phyloP scores from a whole-genome alignment of 1,140 invertebrate genomes.

The Drosophila pectinifera region DNA sequence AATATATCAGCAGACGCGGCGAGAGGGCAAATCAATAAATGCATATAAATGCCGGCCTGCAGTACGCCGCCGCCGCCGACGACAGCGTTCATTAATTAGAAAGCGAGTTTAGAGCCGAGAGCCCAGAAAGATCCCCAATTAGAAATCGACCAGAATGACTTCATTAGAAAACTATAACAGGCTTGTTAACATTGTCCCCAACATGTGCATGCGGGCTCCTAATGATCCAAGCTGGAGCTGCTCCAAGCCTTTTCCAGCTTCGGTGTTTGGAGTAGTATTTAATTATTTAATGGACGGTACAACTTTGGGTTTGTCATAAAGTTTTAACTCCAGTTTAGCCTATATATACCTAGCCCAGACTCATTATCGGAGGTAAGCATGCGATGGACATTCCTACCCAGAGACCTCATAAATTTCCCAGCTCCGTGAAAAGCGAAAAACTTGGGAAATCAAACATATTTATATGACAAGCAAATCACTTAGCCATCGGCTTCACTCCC shows the following conservation, averaged over 20 bases:
- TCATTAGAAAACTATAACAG: conserved; percentile 82
- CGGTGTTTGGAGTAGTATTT: conserved; percentile 48
- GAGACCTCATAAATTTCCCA: conserved; percentile 40
- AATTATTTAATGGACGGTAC: conserved; percentile 68
- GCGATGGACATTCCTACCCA: conserved; percentile 20
- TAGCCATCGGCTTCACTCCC: conserved; percentile 20
- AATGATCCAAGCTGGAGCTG: conserved; percentile 46
- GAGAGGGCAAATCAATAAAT: conserved; percentile 61
- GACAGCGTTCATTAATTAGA: conserved; percentile 79
- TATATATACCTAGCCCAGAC: background rate
- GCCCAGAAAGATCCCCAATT: conserved; percentile 56
- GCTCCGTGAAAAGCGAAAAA: conserved; percentile 16
- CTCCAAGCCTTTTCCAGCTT: conserved; percentile 2
- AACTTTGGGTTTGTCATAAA: conserved; percentile 41
- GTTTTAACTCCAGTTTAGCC: conserved; percentile 10
- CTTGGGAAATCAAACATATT: conserved; percentile 54
- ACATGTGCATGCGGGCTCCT: conserved; percentile 52
- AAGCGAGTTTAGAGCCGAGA: conserved; percentile 48
- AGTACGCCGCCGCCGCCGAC: conserved; percentile 52
- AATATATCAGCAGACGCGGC: conserved; percentile 62
- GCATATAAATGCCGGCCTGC: conserved; percentile 66
- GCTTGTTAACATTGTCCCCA: conserved; percentile 73
- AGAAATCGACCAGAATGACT: conserved; percentile 74
- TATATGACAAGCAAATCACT: conserved; percentile 78
- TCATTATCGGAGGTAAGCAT: conserved; percentile 40